phyloP scores from a whole-genome alignment of 2,113 vertebrate genomes.

The Narcine bancroftii region DNA sequence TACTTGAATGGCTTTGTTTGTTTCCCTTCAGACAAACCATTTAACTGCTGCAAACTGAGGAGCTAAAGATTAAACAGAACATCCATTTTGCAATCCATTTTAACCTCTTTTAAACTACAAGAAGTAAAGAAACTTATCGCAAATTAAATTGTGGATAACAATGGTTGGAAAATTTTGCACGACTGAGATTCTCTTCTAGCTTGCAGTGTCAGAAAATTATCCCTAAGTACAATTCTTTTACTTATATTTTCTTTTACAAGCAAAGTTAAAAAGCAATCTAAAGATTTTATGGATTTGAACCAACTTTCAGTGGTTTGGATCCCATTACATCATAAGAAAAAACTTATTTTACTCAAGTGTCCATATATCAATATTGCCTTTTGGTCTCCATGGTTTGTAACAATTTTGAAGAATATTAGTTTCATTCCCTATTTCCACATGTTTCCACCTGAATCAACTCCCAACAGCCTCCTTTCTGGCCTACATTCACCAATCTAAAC shows the following conservation, averaged over 20 bases:
- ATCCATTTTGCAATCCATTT: not conserved
- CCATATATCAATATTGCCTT: not conserved
- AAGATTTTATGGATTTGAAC: not conserved
- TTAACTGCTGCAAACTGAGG: not conserved
- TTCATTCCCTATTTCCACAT: not conserved
- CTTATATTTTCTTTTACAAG: not conserved
- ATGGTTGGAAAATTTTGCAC: not conserved
- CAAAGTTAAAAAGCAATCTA: not conserved
- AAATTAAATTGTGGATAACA: not conserved
- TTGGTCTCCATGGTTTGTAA: not conserved
- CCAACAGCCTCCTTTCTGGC: not conserved
- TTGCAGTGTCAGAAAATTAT: not conserved
- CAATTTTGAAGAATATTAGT: conserved; percentile 12
- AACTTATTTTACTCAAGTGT: not conserved
- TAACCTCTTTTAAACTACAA: not conserved
- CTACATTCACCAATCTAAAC: not conserved
- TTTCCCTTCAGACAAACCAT: not conserved
- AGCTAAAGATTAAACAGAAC: not conserved
- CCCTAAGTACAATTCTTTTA: not conserved
- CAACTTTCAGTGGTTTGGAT: conserved; percentile 15
- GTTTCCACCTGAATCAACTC: not conserved
- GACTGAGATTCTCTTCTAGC: not conserved
- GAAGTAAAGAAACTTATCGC: not conserved
- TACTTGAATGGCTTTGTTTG: not conserved
- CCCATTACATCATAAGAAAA: conserved; percentile 6